Percentiles rank a stretch among this genome's conserved stretches.
Conservation (phyloP, 2,113 vertebrate genomes). For the Pelecanus crispus region DNA sequence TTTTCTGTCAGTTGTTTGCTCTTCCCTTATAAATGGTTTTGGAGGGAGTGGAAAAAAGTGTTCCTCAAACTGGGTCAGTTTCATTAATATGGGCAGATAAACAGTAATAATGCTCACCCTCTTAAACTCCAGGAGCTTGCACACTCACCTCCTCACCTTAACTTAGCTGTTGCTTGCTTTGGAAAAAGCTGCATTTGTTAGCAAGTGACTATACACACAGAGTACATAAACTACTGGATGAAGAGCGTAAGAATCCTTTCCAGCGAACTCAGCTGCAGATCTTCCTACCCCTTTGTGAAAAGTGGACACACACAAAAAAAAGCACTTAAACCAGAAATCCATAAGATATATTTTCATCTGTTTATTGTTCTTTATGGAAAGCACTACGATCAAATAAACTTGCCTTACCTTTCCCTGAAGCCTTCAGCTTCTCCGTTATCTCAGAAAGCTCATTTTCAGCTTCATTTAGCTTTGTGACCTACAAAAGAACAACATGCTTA, state of each 20-base stretch:
- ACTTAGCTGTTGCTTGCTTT: not conserved
- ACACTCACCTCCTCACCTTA: not conserved
- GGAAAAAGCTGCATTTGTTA: not conserved
- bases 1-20: not conserved
- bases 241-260: not conserved
- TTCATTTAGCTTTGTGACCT: constrained; percentile 86
- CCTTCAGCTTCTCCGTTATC: constrained; percentile 82
- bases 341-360: not conserved
- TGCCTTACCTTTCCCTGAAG: constrained; percentile 80
- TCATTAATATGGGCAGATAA: not conserved
- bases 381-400: not conserved
- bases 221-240: not conserved
- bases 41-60: not conserved
- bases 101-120: not conserved
- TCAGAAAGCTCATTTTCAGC: constrained; percentile 87
- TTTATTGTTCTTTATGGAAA: not conserved
- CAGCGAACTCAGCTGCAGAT: not conserved
- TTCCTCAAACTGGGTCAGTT: not conserved
- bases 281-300: not conserved
- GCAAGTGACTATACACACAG: not conserved
- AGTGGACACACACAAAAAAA: not conserved
- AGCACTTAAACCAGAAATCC: not conserved
- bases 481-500: not conserved
- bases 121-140: not conserved
- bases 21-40: not conserved